Base-by-base conservation (phyloP, 1,140 invertebrate species). In the Rhopalosiphum maidis region DNA sequence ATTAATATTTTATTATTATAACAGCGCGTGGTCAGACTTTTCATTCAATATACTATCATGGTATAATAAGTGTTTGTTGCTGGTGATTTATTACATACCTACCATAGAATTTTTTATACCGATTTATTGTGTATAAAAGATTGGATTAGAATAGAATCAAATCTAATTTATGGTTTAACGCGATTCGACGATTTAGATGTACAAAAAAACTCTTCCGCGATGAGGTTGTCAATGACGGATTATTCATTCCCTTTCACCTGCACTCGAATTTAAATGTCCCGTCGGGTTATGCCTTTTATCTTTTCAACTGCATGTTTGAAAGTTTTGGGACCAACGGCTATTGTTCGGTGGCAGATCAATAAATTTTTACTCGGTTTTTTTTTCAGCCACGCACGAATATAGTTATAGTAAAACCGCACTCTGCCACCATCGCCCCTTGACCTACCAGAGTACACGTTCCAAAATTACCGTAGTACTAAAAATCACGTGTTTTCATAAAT, bases 171-270 rank as follows among this genome's bases (percentile, higher is more conserved):
- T 21, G 43, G 25, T 25, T 87, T 46, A 48, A 30, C n/a, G 85
- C 11, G 15, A 51, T 54, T 54, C 48, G 21, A 89, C 7, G 54
- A 90, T 68, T 60, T 30, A 30, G 43, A 55, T 25, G 46, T 90
- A 55, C n/a, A 60, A 90, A 23, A n/a, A 68, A 90, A 37, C 23
- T 43, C 54, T 21, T 77, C 30, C 18, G 7, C 46, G 30, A 48
- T 30, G n/a, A 22, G 54, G 54, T 90, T 55, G 88, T 90, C 89
- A 23, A 55, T 54, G 21, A 54, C 87, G 51, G 21, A 68, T 90
- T 90, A 68, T 90, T 90, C 89, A 68, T 90, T 90, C 11, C 11
- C 89, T 68, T 60, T 90, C 55, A 90, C 89, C 54, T 90, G 41
- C 55, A 90, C 54, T 41, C 43, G 15, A 30, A 68, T 90, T 90